Conservation (phyloP, 1,140 invertebrate genomes). For the Drosophila sturtevanti region DNA sequence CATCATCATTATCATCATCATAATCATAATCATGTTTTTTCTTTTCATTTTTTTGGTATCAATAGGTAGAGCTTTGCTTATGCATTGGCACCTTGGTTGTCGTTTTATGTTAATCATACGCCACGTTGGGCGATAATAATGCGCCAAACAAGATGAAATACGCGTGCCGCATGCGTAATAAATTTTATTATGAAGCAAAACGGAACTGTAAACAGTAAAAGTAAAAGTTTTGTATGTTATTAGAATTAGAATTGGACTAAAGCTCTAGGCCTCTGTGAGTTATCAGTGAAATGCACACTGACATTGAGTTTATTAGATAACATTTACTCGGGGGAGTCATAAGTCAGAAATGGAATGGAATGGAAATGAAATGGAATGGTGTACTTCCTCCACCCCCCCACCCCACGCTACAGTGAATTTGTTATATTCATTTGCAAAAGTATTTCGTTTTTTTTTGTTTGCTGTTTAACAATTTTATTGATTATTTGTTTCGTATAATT, state of each 20-base stretch:
- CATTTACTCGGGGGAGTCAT: neutral
- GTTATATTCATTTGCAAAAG: conserved; percentile 14
- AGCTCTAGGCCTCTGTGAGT: neutral
- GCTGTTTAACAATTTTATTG: conserved; percentile 46
- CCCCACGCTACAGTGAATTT: conserved; percentile 21
- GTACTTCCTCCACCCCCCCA: no score
- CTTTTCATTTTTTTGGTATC: conserved; percentile 4
- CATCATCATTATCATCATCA: neutral
- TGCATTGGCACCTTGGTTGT: conserved; percentile 30
- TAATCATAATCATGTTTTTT: neutral
- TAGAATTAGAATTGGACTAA: conserved; percentile 27
- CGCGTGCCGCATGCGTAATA: conserved; percentile 78
- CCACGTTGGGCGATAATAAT: conserved; percentile 78
- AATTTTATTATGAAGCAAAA: conserved; percentile 57
- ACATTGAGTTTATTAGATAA: conserved; percentile 32
- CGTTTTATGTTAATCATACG: conserved; percentile 81
- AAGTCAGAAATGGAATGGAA: conserved; percentile 5
- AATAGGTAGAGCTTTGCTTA: conserved; percentile 20
- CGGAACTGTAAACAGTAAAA: conserved; percentile 27
- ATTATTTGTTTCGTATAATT: conserved; percentile 52
- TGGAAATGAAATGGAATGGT: no score
- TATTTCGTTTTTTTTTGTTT: neutral
- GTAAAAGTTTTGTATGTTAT: conserved; percentile 41
- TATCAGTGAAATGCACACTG: conserved; percentile 44
- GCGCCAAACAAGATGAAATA: conserved; percentile 80